Percentiles rank a stretch among this genome's conserved stretches.
These are phyloP conservation scores for Coccyzus lansbergi DNA, from an alignment of 2,797 vertebrate genomes.

Conservation along the genomic window DNA sequence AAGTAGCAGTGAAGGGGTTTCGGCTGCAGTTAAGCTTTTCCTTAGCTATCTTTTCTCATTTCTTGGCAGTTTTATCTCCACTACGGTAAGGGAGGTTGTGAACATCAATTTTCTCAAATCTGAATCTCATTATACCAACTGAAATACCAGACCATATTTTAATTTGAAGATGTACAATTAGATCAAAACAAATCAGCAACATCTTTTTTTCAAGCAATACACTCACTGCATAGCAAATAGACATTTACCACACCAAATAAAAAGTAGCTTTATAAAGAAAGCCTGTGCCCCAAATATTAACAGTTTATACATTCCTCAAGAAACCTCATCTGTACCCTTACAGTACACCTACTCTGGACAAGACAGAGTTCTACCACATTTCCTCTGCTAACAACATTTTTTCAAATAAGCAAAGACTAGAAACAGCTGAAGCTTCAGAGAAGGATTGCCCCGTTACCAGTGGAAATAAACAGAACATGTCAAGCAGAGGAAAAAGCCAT, in stretches of 20 bases:
- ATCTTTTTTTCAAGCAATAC: background rate
- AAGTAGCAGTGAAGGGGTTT: background rate
- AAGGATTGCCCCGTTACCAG: background rate
- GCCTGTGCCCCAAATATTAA: background rate
- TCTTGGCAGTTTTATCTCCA: background rate
- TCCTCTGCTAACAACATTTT: constrained; percentile 1
- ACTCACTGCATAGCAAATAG: background rate
- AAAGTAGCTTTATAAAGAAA: background rate
- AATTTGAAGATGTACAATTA: constrained; percentile 25
- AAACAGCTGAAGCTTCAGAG: constrained; percentile 2
- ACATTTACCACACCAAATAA: constrained; percentile 1
- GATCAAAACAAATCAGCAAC: constrained; percentile 20
- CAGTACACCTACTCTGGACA: background rate
- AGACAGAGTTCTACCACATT: background rate
- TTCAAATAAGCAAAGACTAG: background rate
- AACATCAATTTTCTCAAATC: constrained; percentile 11
- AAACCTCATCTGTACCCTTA: background rate
- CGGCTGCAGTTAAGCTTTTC: background rate
- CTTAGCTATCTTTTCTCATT: background rate
- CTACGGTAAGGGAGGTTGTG: background rate
- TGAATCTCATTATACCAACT: background rate
- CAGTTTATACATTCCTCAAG: background rate
- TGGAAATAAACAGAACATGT: background rate
- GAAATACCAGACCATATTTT: background rate
- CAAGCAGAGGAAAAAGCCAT: background rate